Conservation (phyloP, 2,113 vertebrate species). For the Pseudorectes ferrugineus region DNA sequence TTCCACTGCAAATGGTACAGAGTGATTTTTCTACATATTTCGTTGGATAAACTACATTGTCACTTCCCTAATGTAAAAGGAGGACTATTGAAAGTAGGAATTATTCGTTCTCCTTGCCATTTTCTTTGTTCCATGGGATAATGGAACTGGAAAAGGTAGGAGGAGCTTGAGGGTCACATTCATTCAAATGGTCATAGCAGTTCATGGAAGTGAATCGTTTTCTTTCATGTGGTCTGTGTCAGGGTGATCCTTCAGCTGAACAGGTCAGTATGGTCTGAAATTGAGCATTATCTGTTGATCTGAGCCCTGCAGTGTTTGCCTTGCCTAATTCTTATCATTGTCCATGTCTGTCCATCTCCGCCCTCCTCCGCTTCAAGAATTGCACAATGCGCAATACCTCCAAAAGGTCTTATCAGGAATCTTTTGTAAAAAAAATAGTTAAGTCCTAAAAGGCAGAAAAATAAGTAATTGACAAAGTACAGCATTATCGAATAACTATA, state of each 20-base stretch:
- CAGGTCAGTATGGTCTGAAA: conserved; percentile 37
- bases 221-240: conserved; percentile 27
- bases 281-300: conserved; percentile 22
- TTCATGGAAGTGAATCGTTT: not conserved
- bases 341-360: not conserved
- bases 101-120: not conserved
- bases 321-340: conserved; percentile 25
- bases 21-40: not conserved
- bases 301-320: conserved; percentile 27
- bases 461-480: not conserved
- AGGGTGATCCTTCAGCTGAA: not conserved
- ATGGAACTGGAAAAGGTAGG: not conserved
- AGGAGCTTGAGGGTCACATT: not conserved
- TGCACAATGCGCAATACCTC: conserved; percentile 6
- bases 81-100: not conserved
- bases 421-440: not conserved
- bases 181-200: not conserved
- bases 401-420: not conserved
- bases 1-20: not conserved
- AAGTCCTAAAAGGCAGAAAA: not conserved
- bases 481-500: not conserved
- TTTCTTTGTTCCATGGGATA: not conserved
- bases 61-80: not conserved
- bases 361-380: not conserved
- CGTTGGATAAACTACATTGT: not conserved